A percentile compares a stretch with the other conserved stretches of the same genome.
These are phyloP conservation scores for Campylorhamphus procurvoides DNA, from an alignment of 2,113 vertebrate species.

Conservation along the genomic window DNA sequence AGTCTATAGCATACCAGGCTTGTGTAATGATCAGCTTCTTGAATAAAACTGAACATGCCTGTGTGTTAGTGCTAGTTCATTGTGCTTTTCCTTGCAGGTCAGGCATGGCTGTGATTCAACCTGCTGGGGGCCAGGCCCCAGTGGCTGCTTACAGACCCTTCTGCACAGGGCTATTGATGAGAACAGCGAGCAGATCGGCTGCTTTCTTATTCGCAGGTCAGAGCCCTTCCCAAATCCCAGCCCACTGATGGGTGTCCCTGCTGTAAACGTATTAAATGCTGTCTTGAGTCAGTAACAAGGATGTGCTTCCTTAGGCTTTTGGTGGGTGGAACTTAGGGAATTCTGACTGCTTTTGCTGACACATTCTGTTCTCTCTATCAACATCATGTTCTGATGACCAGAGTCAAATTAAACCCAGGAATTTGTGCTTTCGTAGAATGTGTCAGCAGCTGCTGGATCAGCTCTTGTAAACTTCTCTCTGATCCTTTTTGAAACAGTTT, in stretches of 20 bases:
- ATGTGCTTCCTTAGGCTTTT: background rate
- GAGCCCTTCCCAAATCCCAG: background rate
- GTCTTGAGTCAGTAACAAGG: background rate
- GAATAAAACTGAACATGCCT: background rate
- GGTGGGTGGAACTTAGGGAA: background rate
- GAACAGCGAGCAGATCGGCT: conserved; percentile 89
- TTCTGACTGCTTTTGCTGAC: background rate
- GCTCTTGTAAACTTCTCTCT: background rate
- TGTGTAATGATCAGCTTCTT: background rate
- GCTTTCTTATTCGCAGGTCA: conserved; percentile 97
- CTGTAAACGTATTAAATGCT: background rate
- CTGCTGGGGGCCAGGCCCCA: conserved; percentile 89
- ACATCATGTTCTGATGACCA: background rate
- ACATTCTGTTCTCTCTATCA: background rate
- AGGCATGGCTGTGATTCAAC: conserved; percentile 96
- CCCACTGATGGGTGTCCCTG: background rate
- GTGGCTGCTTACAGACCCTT: conserved; percentile 92
- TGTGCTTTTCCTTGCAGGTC: conserved; percentile 78
- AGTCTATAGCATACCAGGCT: background rate
- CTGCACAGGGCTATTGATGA: conserved; percentile 94
- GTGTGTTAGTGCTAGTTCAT: background rate
- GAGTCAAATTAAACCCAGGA: background rate
- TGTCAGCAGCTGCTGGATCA: background rate
- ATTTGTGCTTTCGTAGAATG: background rate
- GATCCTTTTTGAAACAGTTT: background rate